Base-by-base conservation (phyloP, 2,888 invertebrate species). In the Ormyrus nitidulus region DNA sequence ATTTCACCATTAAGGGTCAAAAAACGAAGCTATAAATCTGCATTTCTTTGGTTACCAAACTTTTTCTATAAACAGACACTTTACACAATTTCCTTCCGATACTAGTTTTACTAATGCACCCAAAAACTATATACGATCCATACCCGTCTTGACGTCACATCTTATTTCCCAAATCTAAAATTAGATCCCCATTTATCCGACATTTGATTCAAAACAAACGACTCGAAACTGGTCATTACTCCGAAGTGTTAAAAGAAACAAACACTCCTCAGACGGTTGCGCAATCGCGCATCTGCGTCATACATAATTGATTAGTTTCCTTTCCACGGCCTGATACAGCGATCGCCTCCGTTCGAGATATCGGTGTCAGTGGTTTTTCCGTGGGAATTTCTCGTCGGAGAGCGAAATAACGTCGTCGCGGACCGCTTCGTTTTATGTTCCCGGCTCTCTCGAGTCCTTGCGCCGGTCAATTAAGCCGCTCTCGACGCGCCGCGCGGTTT, bases 341-440 rank as follows among this genome's bases (percentile, higher is more conserved):
- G 9, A 11, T 53, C 11, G 51, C 0, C 19, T 34, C 5, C 19
- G 19, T 7, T 3, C 51, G 10, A n/a, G 11, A 6, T 13, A 74
- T 19, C 53, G 11, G 49, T 58, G 58, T 44, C 59, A 59, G 34
- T 11, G 66, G 59, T 72, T 72, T 66, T 77, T 64, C 71, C 71
- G 77, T 77, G 65, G 51, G 77, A 77, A 77, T 72, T 71, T 71
- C 8, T 59, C 13, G 11, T 4, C 13, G 34, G 49, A 13, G 53
- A 13, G 53, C 64, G 44, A 44, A 53, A 44, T 53, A 34, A 34
- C 34, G 34, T 34, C 19, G 46, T 61, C 44, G 34, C 53, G 56
- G 9, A 11, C 49, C 10, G 48, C 11, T 56, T 65, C 19, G 51
- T 34, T 68, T 62, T 69, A 10, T n/a, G 59, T 61, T 13, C 44